Conservation (phyloP, 2,888 invertebrate genomes). For the Synergus japonicus region DNA sequence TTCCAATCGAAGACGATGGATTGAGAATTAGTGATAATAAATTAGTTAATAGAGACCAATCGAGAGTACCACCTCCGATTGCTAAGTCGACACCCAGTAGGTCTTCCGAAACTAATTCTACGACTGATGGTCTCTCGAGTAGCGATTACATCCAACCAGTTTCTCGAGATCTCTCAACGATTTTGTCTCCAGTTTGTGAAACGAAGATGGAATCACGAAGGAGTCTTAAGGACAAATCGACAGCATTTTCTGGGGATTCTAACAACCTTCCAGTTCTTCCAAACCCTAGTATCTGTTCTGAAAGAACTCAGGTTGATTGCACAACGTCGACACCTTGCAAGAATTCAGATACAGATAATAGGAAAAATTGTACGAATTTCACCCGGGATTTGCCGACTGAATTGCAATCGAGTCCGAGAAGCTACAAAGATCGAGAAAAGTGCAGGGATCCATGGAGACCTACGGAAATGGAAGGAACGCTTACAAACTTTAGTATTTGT, state of each 20-base stretch:
- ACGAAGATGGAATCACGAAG: constrained; percentile 48
- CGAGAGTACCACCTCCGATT: constrained; percentile 42
- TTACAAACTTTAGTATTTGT: constrained; percentile 49
- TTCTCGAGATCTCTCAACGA: constrained; percentile 27
- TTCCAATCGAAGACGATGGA: constrained; percentile 39
- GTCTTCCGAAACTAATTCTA: constrained; percentile 47
- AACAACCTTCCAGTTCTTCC: constrained; percentile 17
- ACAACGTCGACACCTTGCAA: constrained; percentile 60
- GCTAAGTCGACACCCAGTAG: constrained; percentile 5
- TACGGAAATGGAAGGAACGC: constrained; percentile 70
- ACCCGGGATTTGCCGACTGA: constrained; percentile 70
- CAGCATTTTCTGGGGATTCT: constrained; percentile 32
- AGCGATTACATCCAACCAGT: constrained; percentile 15
- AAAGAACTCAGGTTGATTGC: constrained; percentile 50
- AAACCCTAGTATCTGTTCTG: constrained; percentile 19
- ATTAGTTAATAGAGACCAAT: constrained; percentile 50
- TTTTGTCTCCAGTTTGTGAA: constrained; percentile 48
- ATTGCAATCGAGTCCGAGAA: constrained; percentile 69
- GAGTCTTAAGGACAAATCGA: constrained; percentile 42
- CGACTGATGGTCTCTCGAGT: constrained; percentile 13
- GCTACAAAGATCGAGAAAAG: constrained; percentile 74
- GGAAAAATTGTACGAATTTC: constrained; percentile 65
- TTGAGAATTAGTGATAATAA: constrained; percentile 45
- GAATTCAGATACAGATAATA: constrained; percentile 58
- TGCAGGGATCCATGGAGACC: constrained; percentile 74